Conservation (phyloP, 1,140 invertebrate species). For the Zophobas atratus region DNA sequence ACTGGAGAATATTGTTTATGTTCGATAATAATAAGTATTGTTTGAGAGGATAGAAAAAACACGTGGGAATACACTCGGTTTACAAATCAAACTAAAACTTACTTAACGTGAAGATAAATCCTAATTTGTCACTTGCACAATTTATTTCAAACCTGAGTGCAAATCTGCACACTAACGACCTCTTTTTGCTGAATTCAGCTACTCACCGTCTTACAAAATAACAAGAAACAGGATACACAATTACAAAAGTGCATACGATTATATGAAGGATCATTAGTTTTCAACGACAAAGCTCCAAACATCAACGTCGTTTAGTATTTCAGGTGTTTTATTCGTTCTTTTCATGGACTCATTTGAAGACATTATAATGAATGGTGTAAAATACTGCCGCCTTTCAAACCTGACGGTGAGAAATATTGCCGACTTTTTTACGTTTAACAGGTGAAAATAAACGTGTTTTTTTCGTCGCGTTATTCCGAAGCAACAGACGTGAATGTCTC, state of each 20-base stretch:
- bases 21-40: slow-evolving; percentile 19
- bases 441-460: slow-evolving; percentile 32
- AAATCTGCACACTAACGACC: too few species aligned
- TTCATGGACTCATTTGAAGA: slow-evolving; percentile 25
- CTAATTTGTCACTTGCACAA: too few species aligned
- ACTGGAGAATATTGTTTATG: slow-evolving; percentile 10
- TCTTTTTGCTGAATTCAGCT: too few species aligned
- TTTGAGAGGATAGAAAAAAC: slow-evolving; percentile 4
- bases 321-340: slow-evolving; percentile 32
- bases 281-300: slow-evolving; percentile 20
- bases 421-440: slow-evolving; percentile 25
- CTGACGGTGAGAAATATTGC: slow-evolving; percentile 42
- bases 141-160: too few species aligned
- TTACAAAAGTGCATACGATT: slow-evolving; percentile 37
- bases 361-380: slow-evolving; percentile 41
- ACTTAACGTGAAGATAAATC: too few species aligned
- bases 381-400: slow-evolving; percentile 42
- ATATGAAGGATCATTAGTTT: slow-evolving; percentile 32
- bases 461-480: slow-evolving; percentile 6
- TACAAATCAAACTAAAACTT: too few species aligned
- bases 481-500: slow-evolving; percentile 15
- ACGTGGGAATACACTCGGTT: slow-evolving; percentile 6
- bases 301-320: slow-evolving; percentile 26
- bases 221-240: slow-evolving; percentile 37
- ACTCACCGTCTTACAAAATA: background rate